Evolutionary conservation across 2,888 invertebrate species (phyloP), one percentile per base, ranked within the genome.

Genomic region (Masnerella sp.): DNA sequence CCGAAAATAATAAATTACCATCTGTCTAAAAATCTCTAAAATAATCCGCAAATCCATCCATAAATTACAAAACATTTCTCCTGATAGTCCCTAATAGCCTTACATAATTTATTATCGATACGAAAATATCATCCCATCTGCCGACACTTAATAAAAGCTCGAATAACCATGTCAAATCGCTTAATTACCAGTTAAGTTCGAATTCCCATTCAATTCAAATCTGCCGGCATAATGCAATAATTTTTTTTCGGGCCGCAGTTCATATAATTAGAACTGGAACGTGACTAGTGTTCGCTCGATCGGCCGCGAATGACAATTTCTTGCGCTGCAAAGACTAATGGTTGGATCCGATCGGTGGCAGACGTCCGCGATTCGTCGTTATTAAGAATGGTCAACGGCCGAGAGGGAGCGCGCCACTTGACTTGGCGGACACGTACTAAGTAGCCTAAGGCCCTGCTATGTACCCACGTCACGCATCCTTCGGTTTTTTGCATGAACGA

Each of bases 401-500:
- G 68, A 74, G 64, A 74, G 74, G 49, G 64, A 43, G 64, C 30
- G 36, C 36, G 51, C 75, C 77, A 81, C 79, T 81, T 81, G 77
- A 70, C 75, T 81, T 81, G 76, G 77, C 73, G 72, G 69, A 77
- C 81, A 81, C 81, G 81, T 81, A 79, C 62, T 70, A 40, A 77
- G 76, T 76, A 73, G 80, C 78, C 79, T 79, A 74, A 78, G 78
- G 80, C 79, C 74, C 78, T 79, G 75, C 64, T 82, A 79, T 77
- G 79, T 80, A 82, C 74, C 70, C 81, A 72, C 69, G 77, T 80
- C 81, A 81, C 81, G 81, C 81, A 79, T 78, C 76, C 62, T 76
- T 78, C 77, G 70, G 62, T 70, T 76, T 76, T 76, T 76, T 76
- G 76, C 76, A 74, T 69, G 65, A 74, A 61, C 59, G 69, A 68